Percentiles rank a stretch among this genome's conserved stretches.
These are phyloP conservation scores for Ranitomeya variabilis DNA, from an alignment of 2,113 vertebrate genomes.

Conservation along the genomic window DNA sequence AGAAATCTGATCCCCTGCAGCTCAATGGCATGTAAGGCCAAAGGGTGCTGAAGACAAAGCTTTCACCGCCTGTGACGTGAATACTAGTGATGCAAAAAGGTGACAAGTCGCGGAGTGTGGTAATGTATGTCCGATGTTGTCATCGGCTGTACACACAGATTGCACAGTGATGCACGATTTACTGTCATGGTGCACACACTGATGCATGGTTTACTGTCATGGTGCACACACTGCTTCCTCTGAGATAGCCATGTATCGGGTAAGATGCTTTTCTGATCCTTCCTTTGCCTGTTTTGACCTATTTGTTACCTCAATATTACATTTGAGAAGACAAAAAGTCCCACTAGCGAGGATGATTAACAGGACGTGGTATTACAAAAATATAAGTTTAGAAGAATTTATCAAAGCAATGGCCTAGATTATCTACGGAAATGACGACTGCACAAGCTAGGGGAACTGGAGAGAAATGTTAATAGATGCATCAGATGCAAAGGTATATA, in stretches of 20 bases:
- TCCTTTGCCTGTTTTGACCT: not conserved
- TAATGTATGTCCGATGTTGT: not conserved
- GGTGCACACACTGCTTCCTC: not conserved
- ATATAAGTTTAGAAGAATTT: not conserved
- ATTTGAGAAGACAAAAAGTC: not conserved
- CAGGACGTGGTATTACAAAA: conserved; percentile 1
- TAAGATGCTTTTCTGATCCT: not conserved
- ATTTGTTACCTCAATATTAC: not conserved
- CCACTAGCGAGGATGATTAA: not conserved
- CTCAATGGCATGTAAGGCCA: not conserved
- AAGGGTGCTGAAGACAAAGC: not conserved
- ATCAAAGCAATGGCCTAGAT: too few species aligned
- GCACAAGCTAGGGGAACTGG: too few species aligned
- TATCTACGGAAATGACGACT: too few species aligned
- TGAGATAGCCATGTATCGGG: not conserved
- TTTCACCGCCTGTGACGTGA: not conserved
- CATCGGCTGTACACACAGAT: not conserved
- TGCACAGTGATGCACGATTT: not conserved
- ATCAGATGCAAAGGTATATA: too few species aligned
- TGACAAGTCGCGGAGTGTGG: not conserved
- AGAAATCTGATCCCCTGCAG: not conserved
- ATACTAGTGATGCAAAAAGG: not conserved
- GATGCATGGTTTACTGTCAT: too few species aligned
- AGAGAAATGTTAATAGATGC: too few species aligned
- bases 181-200: too few species aligned